Evolutionary conservation across 92 coral and sea anemone species (phyloP).

Genomic region (Porites divaricata): DNA sequence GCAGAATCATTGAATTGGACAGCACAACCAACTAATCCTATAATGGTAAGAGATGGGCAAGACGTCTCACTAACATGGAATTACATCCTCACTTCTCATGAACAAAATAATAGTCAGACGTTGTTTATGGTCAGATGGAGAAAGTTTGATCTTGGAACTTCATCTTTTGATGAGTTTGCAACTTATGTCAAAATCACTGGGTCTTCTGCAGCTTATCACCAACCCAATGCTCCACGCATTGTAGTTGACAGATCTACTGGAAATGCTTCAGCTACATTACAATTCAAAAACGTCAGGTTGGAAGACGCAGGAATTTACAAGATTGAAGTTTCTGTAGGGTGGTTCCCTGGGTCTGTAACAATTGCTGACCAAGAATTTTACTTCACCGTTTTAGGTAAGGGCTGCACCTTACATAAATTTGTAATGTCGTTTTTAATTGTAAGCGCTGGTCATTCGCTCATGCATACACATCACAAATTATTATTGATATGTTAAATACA

Average conservation of each 20-base stretch:
- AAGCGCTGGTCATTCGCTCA: too few relatives aligned
- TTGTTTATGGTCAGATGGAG: not conserved
- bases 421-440: too few relatives aligned
- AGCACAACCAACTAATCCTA: conserved; percentile 5
- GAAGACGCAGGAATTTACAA: not conserved
- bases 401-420: too few relatives aligned
- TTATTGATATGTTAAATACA: too few relatives aligned
- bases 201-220: not conserved
- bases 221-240: not conserved
- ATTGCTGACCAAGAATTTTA: not conserved
- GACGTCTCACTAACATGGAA: not conserved
- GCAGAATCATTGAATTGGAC: conserved; percentile 3
- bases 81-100: not conserved
- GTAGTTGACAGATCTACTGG: conserved; percentile 1
- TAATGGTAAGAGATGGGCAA: not conserved
- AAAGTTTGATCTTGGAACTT: not conserved
- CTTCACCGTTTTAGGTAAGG: not conserved
- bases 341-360: not conserved
- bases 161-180: not conserved
- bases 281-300: not conserved
- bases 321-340: not conserved
- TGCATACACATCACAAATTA: too few relatives aligned
- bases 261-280: not conserved
- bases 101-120: not conserved
- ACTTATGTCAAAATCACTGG: not conserved